Evolutionary conservation across 37 sponge, comb jelly and placozoan species (phyloP), one percentile per base, ranked within the genome.

Genomic region (Spongilla lacustris): DNA sequence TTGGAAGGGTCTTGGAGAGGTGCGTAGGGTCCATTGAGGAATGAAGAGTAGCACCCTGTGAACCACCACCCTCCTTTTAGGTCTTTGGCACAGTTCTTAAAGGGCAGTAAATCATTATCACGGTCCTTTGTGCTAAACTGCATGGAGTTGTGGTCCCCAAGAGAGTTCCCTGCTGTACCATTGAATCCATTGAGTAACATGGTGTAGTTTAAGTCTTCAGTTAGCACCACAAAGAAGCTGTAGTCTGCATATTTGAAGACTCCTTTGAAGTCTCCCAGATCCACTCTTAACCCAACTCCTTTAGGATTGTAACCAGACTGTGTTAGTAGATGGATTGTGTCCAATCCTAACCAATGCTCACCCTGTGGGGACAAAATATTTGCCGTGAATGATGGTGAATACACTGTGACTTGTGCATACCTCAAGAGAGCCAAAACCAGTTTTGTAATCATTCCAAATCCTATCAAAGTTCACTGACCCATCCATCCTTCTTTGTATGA

Each of bases 221-320:
- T 58, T 58, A 58, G 58, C 58, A 58, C 58, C 58, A 58, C 58
- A 58, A 58, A 58, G 58, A 58, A 58, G 58, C 58, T 58, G 58
- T 58, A 58, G 58, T 58, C 58, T 19, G 58, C 58, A 58, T 58
- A 58, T 17, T 58, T 58, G 58, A 58, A 58, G 58, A 58, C 58
- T 58, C 58, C 58, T 17, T 58, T 58, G 58, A 58, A 58, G 58
- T 58, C 58, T 58, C 58, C 58, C 4, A 58, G 58, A 1, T 58
- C 58, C 58, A 58, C 58, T 17, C 58, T 58, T 58, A 58, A 17
- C 11, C 58, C 58, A 58, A 58, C 58, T 58, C 58, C 58, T 58
- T 58, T 58, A 58, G 58, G 58, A 58, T 10, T 58, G 58, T 58
- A 58, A 17, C 19, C 58, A 19, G 19, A 58, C 58, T 58, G 58